Evolutionary conservation across 2,888 invertebrate species (phyloP).

Genomic region (Resseliella maxima): DNA sequence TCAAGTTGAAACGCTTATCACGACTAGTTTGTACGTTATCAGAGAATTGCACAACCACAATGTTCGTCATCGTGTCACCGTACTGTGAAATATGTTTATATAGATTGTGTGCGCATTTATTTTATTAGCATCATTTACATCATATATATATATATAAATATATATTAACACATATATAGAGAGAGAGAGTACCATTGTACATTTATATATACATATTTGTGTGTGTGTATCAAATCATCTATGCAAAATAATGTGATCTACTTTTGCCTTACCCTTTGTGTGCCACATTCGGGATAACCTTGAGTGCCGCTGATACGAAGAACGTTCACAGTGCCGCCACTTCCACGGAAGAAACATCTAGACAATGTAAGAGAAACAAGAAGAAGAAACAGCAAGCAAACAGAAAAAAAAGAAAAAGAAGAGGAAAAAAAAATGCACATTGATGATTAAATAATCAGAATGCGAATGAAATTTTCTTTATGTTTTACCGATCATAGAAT

Average conservation of each 20-base stretch:
- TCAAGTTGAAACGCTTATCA: slow-evolving; percentile 91
- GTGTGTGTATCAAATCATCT: neutral
- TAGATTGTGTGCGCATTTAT: slow-evolving; percentile 54
- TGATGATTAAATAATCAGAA: no score
- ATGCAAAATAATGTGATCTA: slow-evolving; percentile 61
- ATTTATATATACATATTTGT: neutral
- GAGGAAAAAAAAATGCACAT: slow-evolving; percentile 56
- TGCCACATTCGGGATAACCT: slow-evolving; percentile 94
- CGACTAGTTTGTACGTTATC: slow-evolving; percentile 91
- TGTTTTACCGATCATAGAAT: slow-evolving; percentile 77
- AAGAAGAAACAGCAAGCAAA: no score
- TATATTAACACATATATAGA: neutral
- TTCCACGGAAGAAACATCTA: slow-evolving; percentile 89
- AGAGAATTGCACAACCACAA: slow-evolving; percentile 93
- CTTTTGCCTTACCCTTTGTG: slow-evolving; percentile 75
- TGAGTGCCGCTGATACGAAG: slow-evolving; percentile 88
- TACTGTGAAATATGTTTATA: slow-evolving; percentile 70
- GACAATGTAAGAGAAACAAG: slow-evolving; percentile 26
- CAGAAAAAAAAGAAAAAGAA: no score
- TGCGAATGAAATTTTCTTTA: no score
- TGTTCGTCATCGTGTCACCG: slow-evolving; percentile 93
- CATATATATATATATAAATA: neutral
- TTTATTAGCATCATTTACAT: slow-evolving; percentile 58
- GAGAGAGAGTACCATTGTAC: no score
- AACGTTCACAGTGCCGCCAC: slow-evolving; percentile 85